phyloP scores from a whole-genome alignment of 2,888 invertebrate species.

The Drepana falcataria region DNA sequence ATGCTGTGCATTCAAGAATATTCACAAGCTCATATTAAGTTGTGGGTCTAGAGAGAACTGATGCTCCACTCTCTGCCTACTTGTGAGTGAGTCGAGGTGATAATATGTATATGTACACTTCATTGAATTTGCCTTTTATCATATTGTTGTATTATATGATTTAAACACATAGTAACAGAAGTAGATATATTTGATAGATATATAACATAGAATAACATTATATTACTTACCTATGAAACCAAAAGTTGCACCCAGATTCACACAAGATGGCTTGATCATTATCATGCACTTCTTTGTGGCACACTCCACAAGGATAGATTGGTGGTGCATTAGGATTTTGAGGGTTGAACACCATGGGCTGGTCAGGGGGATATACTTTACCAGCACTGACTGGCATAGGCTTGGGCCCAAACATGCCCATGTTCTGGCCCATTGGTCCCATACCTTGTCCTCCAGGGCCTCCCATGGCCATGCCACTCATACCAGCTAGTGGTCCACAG shows the following conservation, averaged over 20 bases:
- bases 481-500: slow-evolving; percentile 71
- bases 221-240: slow-evolving; percentile 92
- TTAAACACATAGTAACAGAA: too few species aligned
- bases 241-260: slow-evolving; percentile 99
- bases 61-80: too few species aligned
- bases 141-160: neutral
- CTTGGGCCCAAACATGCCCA: slow-evolving; percentile 86
- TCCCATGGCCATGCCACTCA: slow-evolving; percentile 76
- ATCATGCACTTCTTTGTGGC: slow-evolving; percentile 98
- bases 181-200: too few species aligned
- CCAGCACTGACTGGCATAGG: slow-evolving; percentile 95
- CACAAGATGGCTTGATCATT: slow-evolving; percentile 98
- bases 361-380: slow-evolving; percentile 96
- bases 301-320: slow-evolving; percentile 97
- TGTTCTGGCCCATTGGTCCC: slow-evolving; percentile 80
- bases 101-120: too few species aligned
- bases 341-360: slow-evolving; percentile 98
- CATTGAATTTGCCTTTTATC: too few species aligned
- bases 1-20: too few species aligned
- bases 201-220: too few species aligned
- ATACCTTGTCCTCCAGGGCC: slow-evolving; percentile 74
- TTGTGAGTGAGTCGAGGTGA: too few species aligned
- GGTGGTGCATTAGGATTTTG: slow-evolving; percentile 99
- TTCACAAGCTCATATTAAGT: too few species aligned
- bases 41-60: too few species aligned